Evolutionary conservation across 2,888 invertebrate species (phyloP).

Genomic region (Cremastobaeus sp.): DNA sequence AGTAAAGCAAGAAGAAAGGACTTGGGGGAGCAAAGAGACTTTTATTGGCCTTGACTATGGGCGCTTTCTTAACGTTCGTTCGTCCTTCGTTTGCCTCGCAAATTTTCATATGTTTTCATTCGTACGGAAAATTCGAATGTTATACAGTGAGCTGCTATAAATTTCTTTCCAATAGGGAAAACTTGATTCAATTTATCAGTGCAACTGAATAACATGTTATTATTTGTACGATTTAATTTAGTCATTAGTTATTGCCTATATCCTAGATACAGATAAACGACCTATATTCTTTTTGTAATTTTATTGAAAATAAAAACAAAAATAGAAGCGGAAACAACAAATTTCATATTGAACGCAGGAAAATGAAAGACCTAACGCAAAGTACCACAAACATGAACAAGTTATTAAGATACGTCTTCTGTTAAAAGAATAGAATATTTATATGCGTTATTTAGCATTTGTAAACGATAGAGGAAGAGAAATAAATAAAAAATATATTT

Average conservation of each 20-base stretch:
- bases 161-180: conserved; percentile 49
- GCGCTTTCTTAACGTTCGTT: conserved; percentile 71
- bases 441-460: conserved; percentile 67
- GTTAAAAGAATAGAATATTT: conserved; percentile 74
- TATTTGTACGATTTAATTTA: too few species aligned
- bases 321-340: too few species aligned
- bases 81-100: conserved; percentile 74
- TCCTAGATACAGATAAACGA: too few species aligned
- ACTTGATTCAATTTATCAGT: conserved; percentile 58
- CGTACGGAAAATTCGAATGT: conserved; percentile 78
- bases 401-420: conserved; percentile 65
- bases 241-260: too few species aligned
- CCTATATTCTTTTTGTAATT: too few species aligned
- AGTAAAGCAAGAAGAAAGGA: conserved; percentile 61
- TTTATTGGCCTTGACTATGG: conserved; percentile 77
- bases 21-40: conserved; percentile 69
- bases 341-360: too few species aligned
- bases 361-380: too few species aligned
- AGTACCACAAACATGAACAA: conserved; percentile 33
- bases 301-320: conserved; percentile 8
- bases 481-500: conserved; percentile 77
- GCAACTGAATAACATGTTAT: conserved; percentile 40
- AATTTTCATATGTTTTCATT: conserved; percentile 78
- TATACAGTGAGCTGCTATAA: conserved; percentile 63
- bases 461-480: conserved; percentile 64